phyloP scores from a whole-genome alignment of 2,113 vertebrate genomes.

The Pipa parva region DNA sequence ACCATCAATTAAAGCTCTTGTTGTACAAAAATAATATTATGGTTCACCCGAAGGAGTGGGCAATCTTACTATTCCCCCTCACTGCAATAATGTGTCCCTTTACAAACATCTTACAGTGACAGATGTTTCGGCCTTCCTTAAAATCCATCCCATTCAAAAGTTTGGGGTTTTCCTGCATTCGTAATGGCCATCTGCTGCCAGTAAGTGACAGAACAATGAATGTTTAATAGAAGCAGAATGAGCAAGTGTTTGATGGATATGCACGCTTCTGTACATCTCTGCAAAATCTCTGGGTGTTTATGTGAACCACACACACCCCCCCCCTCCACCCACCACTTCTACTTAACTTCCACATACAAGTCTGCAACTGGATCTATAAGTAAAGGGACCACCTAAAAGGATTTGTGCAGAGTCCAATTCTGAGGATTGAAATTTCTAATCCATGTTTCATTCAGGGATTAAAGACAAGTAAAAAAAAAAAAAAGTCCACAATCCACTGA shows the following conservation, averaged over 20 bases:
- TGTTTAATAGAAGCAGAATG: background rate
- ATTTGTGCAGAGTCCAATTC: too few species aligned
- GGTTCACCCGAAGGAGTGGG: background rate
- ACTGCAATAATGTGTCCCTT: slow-evolving; percentile 67
- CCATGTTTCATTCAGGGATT: too few species aligned
- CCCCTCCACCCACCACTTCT: too few species aligned
- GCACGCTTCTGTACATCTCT: background rate
- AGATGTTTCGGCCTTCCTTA: slow-evolving; percentile 87
- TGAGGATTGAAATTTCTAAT: too few species aligned
- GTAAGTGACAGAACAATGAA: slow-evolving; percentile 47
- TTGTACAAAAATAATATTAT: slow-evolving; percentile 6
- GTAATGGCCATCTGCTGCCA: slow-evolving; percentile 81
- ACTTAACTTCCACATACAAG: too few species aligned
- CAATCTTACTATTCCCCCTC: slow-evolving; percentile 7
- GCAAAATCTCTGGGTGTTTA: too few species aligned
- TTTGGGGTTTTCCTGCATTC: slow-evolving; percentile 70
- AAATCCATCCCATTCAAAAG: slow-evolving; percentile 76
- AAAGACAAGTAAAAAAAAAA: too few species aligned
- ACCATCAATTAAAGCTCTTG: background rate
- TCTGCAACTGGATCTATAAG: too few species aligned
- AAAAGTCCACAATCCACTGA: too few species aligned
- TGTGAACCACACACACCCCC: too few species aligned
- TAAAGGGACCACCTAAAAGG: too few species aligned
- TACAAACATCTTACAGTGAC: slow-evolving; percentile 62
- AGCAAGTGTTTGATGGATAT: background rate